These are phyloP conservation scores for Biston stratarius DNA, from an alignment of 2,888 invertebrate genomes.

Conservation along the genomic window DNA sequence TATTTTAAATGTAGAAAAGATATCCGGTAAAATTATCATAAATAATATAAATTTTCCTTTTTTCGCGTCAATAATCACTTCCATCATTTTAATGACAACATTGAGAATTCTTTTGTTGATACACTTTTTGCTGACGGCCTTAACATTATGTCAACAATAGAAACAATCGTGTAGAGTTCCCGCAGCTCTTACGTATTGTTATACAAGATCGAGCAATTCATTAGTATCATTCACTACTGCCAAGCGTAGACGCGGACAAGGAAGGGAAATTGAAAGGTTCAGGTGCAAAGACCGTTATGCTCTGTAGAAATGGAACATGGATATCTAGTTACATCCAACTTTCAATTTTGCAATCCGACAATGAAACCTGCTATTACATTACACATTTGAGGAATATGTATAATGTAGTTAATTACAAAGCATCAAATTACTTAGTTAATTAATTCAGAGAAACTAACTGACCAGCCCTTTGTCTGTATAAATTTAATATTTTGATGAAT, in stretches of 20 bases:
- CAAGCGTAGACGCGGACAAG: conserved; percentile 59
- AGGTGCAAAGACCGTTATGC: conserved; percentile 56
- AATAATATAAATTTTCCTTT: conserved; percentile 15
- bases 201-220: conserved; percentile 75
- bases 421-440: conserved; percentile 25
- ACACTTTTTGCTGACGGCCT: conserved; percentile 71
- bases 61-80: conserved; percentile 27
- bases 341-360: conserved; percentile 62
- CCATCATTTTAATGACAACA: conserved; percentile 33
- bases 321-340: conserved; percentile 57
- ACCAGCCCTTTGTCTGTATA: neutral
- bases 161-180: conserved; percentile 73
- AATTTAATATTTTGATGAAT: neutral
- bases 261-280: conserved; percentile 65
- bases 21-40: conserved; percentile 23
- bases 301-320: conserved; percentile 56
- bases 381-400: conserved; percentile 36
- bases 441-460: neutral
- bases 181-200: conserved; percentile 81
- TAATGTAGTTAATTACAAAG: conserved; percentile 17
- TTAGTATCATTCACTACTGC: conserved; percentile 53
- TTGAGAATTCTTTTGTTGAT: conserved; percentile 48
- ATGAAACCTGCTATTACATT: conserved; percentile 57
- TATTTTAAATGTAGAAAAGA: conserved; percentile 18
- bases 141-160: conserved; percentile 81